phyloP scores from a whole-genome alignment of 2,888 invertebrate genomes.

The Lamellibrachia satsuma region DNA sequence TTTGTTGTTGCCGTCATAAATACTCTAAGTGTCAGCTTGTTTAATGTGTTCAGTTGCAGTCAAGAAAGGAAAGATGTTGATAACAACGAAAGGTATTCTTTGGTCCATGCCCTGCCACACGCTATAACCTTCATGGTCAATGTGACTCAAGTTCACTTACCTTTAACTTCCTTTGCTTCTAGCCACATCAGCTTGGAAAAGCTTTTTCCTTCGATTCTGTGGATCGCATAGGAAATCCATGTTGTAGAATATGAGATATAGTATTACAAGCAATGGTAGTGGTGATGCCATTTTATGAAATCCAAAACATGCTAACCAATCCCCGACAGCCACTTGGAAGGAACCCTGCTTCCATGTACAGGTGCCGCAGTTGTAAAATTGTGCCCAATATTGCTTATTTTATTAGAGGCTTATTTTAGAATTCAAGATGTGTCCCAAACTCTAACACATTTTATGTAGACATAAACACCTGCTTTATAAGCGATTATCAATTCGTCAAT shows the following conservation, averaged over 20 bases:
- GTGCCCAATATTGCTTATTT: neutral
- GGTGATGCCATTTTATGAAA: neutral
- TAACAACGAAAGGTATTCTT: constrained; percentile 3
- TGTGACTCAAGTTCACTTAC: neutral
- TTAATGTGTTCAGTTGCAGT: constrained; percentile 9
- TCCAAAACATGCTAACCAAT: neutral
- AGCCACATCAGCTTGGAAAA: neutral
- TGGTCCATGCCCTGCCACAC: neutral
- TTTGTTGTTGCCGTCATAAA: neutral
- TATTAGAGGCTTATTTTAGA: neutral
- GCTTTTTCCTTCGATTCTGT: constrained; percentile 5
- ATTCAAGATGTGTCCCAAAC: neutral
- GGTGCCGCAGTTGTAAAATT: neutral
- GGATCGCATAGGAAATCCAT: neutral
- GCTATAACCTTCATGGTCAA: neutral
- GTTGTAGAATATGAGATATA: neutral
- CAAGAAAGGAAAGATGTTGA: neutral
- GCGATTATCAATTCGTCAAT: neutral
- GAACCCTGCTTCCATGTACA: neutral
- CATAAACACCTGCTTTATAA: constrained; percentile 12
- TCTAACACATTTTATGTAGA: neutral
- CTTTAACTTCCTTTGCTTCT: constrained; percentile 3
- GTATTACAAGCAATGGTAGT: neutral
- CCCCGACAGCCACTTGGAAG: neutral
- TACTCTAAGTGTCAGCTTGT: neutral